Evolutionary conservation across 1,140 invertebrate genomes (phyloP), one percentile per base, ranked within the genome.

Genomic region (Macrotrachela quadricornifera): DNA sequence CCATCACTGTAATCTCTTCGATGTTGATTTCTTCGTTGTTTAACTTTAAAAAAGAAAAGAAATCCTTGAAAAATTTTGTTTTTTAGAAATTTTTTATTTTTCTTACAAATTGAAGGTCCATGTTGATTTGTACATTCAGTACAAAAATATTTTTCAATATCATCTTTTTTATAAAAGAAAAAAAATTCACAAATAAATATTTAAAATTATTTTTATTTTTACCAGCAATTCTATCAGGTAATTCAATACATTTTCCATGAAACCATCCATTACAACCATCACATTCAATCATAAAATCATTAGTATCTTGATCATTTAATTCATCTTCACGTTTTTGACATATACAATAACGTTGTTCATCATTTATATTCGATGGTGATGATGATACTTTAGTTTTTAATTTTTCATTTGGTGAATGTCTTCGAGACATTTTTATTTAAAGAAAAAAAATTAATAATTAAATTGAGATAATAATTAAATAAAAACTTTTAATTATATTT

Each of bases 221-320:
- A 39, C 15, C 10, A 10, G 80, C 77, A 64, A 80, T 75, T 61
- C 83, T 79, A 63, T 85, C 82, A 61, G 80, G 77, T 18, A 85
- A 73, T 58, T 76, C 76, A 50, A 84, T 79, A 70, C 83, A 86
- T 17, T 53, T 60, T 84, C 82, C 76, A 66, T 85, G 83, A 72
- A 81, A 85, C 83, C 82, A 86, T 63, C 83, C 80, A 70, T 80
- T 81, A 69, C 83, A 86, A 62, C 79, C 73, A 66, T 85, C 82
- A 73, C 83, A 86, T 73, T 85, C 80, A 70, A 85, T 85, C 82
- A 85, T 85, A 77, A 85, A 85, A 67, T 78, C 77, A 64, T 78
- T 77, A n/a, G n/a, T n/a, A 68, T 82, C 79, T 69, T 83, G 42
- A n/a, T 44, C 42, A 18, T 44, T 18, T 15, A 15, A 15, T 18